A percentile compares a stretch with the other conserved stretches of the same genome.
phyloP scores from a whole-genome alignment of 1,140 invertebrate genomes.

The Halesus radiatus region DNA sequence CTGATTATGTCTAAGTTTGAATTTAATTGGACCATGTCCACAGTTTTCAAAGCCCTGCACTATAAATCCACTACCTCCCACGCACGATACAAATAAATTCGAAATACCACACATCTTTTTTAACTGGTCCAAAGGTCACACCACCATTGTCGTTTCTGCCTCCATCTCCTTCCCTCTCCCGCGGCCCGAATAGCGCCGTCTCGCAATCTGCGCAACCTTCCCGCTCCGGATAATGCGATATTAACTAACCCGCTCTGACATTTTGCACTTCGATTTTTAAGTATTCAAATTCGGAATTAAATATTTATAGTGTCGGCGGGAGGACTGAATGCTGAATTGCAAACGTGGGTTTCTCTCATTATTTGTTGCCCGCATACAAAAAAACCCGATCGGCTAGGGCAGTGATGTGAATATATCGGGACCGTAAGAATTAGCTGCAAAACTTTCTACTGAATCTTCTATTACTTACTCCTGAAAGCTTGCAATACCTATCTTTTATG shows the following conservation, averaged over 20 bases:
- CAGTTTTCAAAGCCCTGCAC: neutral
- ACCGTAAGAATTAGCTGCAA: too few species aligned
- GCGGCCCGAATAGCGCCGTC: neutral
- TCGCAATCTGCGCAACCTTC: neutral
- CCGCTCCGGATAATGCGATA: constrained; percentile 15
- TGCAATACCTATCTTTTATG: too few species aligned
- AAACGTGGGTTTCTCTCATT: constrained; percentile 3
- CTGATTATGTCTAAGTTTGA: neutral
- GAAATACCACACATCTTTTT: constrained; percentile 35
- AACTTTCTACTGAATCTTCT: too few species aligned
- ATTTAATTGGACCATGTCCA: neutral
- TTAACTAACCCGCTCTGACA: constrained; percentile 20
- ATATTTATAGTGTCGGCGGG: constrained; percentile 21
- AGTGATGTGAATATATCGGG: too few species aligned
- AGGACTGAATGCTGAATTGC: constrained; percentile 1
- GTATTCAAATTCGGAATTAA: constrained; percentile 38
- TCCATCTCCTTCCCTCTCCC: neutral
- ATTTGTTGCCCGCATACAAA: constrained; percentile 12
- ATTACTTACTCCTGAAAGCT: too few species aligned
- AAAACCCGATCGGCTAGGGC: neutral
- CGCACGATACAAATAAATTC: constrained; percentile 28
- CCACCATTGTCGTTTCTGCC: constrained; percentile 20
- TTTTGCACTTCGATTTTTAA: constrained; percentile 41
- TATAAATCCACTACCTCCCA: constrained; percentile 10
- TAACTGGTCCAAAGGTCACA: constrained; percentile 40